phyloP scores from a whole-genome alignment of 1,140 invertebrate genomes.

The Atopsyche davidsoni region DNA sequence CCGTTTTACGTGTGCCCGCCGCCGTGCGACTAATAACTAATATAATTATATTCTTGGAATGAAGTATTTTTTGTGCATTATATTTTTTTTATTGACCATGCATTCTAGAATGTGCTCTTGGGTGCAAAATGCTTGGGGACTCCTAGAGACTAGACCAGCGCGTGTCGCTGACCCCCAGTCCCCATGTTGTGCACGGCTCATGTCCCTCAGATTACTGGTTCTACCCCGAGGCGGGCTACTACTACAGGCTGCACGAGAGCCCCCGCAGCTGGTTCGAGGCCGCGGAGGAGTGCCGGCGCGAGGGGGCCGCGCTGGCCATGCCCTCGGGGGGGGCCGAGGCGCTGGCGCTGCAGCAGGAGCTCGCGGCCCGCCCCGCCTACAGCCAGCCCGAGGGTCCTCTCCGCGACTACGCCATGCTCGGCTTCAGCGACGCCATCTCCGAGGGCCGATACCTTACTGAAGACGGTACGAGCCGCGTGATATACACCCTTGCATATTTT shows the following conservation, averaged over 20 bases:
- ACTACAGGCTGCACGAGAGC: conserved; percentile 32
- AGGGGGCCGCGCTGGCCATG: conserved; percentile 31
- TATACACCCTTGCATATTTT: too few relatives aligned
- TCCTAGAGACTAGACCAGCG: too few relatives aligned
- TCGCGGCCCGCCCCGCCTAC: conserved; percentile 13
- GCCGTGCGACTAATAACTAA: too few relatives aligned
- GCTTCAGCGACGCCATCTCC: conserved; percentile 30
- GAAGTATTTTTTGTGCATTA: too few relatives aligned
- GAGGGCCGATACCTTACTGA: conserved; percentile 30
- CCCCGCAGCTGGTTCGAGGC: conserved; percentile 29
- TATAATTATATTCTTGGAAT: too few relatives aligned
- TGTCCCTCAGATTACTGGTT: conserved; percentile 5
- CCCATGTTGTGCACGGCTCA: too few relatives aligned
- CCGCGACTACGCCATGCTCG: conserved; percentile 30
- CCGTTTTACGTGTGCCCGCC: too few relatives aligned
- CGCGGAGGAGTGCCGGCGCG: conserved; percentile 29
- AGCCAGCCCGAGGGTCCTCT: conserved; percentile 19
- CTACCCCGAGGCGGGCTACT: not conserved
- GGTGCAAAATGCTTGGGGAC: too few relatives aligned
- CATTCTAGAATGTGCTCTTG: too few relatives aligned
- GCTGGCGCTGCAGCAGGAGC: conserved; percentile 3
- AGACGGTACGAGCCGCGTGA: too few relatives aligned
- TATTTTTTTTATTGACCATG: too few relatives aligned
- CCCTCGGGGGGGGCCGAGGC: conserved; percentile 23
- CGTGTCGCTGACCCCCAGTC: too few relatives aligned